A percentile compares a stretch with the other conserved stretches of the same genome.
phyloP scores from a whole-genome alignment of 2,888 invertebrate genomes.

The Macropis europaea region DNA sequence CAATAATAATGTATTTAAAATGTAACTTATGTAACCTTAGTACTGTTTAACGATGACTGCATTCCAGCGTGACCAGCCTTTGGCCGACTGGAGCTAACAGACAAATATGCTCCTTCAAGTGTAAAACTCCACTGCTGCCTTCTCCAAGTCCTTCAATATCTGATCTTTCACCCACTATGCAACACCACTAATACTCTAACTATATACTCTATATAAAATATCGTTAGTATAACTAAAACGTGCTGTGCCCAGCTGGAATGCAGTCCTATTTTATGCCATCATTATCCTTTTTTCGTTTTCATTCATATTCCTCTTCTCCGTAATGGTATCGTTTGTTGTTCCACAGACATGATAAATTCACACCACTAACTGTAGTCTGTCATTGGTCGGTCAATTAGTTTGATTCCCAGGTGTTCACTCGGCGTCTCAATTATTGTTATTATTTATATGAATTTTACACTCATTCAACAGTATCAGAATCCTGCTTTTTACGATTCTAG shows the following conservation, averaged over 20 bases:
- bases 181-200: constrained; percentile 78
- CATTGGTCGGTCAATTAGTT: constrained; percentile 78
- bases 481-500: constrained; percentile 68
- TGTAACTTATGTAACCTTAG: constrained; percentile 79
- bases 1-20: constrained; percentile 79
- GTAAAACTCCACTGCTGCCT: constrained; percentile 70
- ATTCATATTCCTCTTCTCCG: constrained; percentile 43
- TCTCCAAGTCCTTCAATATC: constrained; percentile 55
- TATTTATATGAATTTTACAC: constrained; percentile 78
- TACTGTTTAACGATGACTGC: constrained; percentile 79
- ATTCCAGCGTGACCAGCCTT: constrained; percentile 79
- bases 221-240: constrained; percentile 80
- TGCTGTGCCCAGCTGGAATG: constrained; percentile 79
- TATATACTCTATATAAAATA: constrained; percentile 80
- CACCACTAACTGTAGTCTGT: constrained; percentile 76
- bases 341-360: constrained; percentile 73
- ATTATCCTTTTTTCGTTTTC: constrained; percentile 49
- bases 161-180: constrained; percentile 66
- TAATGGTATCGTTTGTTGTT: constrained; percentile 63
- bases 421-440: constrained; percentile 76
- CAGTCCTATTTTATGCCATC: constrained; percentile 76
- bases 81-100: constrained; percentile 80
- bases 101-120: constrained; percentile 79
- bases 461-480: constrained; percentile 74
- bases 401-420: constrained; percentile 78